Base-by-base conservation (phyloP, 1,140 invertebrate genomes). In the Scaptomyza montana region DNA sequence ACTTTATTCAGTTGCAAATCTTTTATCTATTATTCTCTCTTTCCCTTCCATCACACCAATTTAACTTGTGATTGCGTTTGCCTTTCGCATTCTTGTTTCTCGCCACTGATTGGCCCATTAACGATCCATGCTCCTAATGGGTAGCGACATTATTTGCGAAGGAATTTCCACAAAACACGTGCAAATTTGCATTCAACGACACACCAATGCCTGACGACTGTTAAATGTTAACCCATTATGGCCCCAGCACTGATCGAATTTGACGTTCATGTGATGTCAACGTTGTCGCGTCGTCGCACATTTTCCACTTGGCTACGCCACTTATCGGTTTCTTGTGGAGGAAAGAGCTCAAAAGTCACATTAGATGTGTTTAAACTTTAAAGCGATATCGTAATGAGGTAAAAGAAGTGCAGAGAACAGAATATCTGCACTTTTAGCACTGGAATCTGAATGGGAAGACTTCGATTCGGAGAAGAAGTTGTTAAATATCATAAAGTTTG, bases 201-300 rank as follows among this genome's bases (percentile, higher is more conserved):
- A n/a, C 28, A 39, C 13, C 25, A 36, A 53, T 8, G 30, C 30
- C 30, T 43, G n/a, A 10, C 16, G 41, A 60, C 46, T 72, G 62
- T 54, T 77, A 69, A 78, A 87, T 82, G 78, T 87, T 87, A 78
- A 78, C 82, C 82, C 82, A 87, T 86, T 86, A 87, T 56, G 67
- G 70, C 61, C 72, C 63, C 50, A 12, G 16, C 47, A 13, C 50
- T 74, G 74, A 81, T 81, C 74, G 85, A 80, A 84, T 77, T 80
- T 68, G 45, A 59, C 49, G 66, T 28, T 68, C 56, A 36, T 55
- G 45, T 43, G 65, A 33, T 62, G 82, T 68, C 81, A 77, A 63
- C 57, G 80, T 85, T 36, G 33, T 36, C 33, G 33, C 33, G 7
- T 36, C 78, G 76, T 63, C 65, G 62, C 71, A 59, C 62, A 76